Evolutionary conservation across 2,888 invertebrate genomes (phyloP).

Genomic region (Drosophila seclusa): DNA sequence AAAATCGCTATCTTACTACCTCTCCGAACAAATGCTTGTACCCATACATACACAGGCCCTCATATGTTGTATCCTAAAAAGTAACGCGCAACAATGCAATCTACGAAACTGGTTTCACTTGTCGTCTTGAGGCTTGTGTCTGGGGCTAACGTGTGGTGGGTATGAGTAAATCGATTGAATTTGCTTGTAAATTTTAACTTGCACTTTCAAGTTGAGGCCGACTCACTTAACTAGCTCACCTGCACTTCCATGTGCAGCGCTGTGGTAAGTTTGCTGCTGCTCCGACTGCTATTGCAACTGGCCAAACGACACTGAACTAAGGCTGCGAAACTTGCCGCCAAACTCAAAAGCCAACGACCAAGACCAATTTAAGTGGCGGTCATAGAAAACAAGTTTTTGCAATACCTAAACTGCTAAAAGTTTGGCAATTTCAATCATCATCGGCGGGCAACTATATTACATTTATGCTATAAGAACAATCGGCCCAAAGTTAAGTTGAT

Average conservation of each 20-base stretch:
- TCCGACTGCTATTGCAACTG: conserved; percentile 40
- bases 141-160: conserved; percentile 12
- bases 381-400: conserved; percentile 70
- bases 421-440: conserved; percentile 30
- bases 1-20: conserved; percentile 37
- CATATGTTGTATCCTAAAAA: conserved; percentile 23
- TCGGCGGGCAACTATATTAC: not conserved
- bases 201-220: conserved; percentile 63
- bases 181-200: conserved; percentile 65
- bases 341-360: conserved; percentile 71
- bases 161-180: conserved; percentile 70
- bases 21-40: conserved; percentile 5
- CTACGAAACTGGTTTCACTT: conserved; percentile 69
- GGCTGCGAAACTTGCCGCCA: conserved; percentile 16
- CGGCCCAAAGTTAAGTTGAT: not conserved
- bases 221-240: conserved; percentile 25
- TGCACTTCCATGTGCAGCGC: conserved; percentile 1
- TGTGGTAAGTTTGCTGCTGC: conserved; percentile 24
- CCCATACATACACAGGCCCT: conserved; percentile 10
- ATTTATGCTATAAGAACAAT: not conserved
- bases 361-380: conserved; percentile 70
- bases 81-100: conserved; percentile 24
- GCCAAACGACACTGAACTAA: conserved; percentile 40
- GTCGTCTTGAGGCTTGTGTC: conserved; percentile 23
- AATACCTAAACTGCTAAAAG: conserved; percentile 25